phyloP scores from a whole-genome alignment of 2,888 invertebrate species.

The Mechanitis messenoides region DNA sequence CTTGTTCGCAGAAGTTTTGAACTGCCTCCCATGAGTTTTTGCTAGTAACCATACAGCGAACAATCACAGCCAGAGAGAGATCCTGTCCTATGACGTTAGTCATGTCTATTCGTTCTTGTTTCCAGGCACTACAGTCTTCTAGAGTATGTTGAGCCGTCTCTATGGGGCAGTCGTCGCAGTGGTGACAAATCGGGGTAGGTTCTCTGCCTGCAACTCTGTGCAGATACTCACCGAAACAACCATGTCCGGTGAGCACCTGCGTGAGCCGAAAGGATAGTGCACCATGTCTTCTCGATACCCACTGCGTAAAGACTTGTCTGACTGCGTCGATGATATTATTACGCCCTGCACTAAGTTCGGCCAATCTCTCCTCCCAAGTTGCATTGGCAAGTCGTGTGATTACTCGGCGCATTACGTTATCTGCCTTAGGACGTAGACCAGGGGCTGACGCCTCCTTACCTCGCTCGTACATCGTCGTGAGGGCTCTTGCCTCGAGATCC shows the following conservation, averaged over 20 bases:
- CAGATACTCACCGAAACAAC: too few relatives aligned
- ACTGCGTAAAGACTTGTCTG: neutral
- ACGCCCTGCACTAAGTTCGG: neutral
- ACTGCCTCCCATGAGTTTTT: too few relatives aligned
- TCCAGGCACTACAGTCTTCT: too few relatives aligned
- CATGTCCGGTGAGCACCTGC: neutral
- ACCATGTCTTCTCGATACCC: neutral
- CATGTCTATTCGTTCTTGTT: too few relatives aligned
- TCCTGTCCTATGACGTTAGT: too few relatives aligned
- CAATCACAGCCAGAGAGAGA: too few relatives aligned
- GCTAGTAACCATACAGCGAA: too few relatives aligned
- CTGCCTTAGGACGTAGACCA: neutral
- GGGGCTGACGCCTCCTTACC: neutral
- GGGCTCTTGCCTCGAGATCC: neutral
- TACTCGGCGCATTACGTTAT: neutral
- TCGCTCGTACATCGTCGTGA: neutral
- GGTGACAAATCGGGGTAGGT: too few relatives aligned
- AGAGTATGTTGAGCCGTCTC: too few relatives aligned
- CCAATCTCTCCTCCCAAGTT: neutral
- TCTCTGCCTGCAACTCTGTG: too few relatives aligned
- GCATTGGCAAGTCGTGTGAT: neutral
- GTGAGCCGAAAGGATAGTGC: neutral
- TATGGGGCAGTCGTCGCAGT: too few relatives aligned
- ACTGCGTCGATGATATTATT: neutral
- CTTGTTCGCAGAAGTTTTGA: too few relatives aligned